phyloP scores from a whole-genome alignment of 1,140 invertebrate genomes.

The Littorina saxatilis region DNA sequence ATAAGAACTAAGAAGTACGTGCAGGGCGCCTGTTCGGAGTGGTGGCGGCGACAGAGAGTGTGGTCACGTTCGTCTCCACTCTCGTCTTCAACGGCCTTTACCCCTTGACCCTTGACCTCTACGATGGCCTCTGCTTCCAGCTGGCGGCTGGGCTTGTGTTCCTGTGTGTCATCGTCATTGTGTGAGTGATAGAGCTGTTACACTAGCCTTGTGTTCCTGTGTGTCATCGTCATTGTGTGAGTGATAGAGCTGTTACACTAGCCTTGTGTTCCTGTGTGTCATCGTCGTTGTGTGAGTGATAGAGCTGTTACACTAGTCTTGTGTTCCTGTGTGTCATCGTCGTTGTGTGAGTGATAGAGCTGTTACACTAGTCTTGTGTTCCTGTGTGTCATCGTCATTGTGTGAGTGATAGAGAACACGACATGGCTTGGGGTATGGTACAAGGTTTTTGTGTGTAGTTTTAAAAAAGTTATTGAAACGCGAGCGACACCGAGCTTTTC shows the following conservation, averaged over 20 bases:
- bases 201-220: not conserved
- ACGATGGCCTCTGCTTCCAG: constrained; percentile 68
- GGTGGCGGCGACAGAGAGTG: constrained; percentile 72
- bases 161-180: constrained; percentile 30
- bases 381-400: not conserved
- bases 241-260: too few relatives aligned
- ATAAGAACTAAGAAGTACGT: too few relatives aligned
- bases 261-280: not conserved
- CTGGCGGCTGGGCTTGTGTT: constrained; percentile 26
- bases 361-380: not conserved
- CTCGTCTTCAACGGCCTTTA: constrained; percentile 74
- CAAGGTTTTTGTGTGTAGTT: too few relatives aligned
- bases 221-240: not conserved
- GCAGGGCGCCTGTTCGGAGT: constrained; percentile 75
- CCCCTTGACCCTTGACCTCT: constrained; percentile 65
- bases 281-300: too few relatives aligned
- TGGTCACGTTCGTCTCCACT: constrained; percentile 69
- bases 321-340: not conserved
- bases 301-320: not conserved
- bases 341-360: not conserved
- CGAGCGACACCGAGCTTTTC: too few relatives aligned
- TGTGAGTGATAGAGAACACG: not conserved
- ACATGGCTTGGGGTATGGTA: too few relatives aligned
- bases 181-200: too few relatives aligned
- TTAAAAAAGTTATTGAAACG: too few relatives aligned